Base-by-base conservation (phyloP, 2,888 invertebrate species). In the Eupsilia transversa region DNA sequence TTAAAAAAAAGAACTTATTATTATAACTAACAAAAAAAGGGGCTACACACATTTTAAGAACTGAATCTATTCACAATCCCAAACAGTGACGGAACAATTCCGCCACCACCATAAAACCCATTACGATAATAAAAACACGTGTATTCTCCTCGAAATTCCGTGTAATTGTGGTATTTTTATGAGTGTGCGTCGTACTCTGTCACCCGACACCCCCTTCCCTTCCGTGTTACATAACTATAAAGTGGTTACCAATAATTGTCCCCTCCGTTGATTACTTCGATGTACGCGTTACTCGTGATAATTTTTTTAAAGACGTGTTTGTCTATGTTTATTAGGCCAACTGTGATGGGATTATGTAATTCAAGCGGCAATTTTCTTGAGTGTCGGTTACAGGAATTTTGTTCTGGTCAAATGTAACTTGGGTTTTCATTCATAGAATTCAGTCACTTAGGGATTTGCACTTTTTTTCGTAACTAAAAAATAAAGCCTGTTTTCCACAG, bases 131-230 rank as follows among this genome's bases (percentile, higher is more conserved):
- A 75, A 76, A 82, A 73, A 83, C 84, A 86, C 74, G 83, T 88
- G 83, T 85, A 80, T 71, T 49, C 56, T 67, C 57, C 54, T 77
- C 65, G 20, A 46, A 71, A 81, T 80, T 86, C 72, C 75, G 68
- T 77, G 70, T 88, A 84, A 88, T 88, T 89, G 83, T 72, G 79
- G 82, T 83, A 83, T 85, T 87, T 87, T 84, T 84, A 89, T 74
- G 76, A 87, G 69, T 82, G 54, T 60, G 73, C 74, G 74, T 56
- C 59, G 56, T 64, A 70, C 70, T 77, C 35, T 73, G 74, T 85
- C 82, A 80, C 72, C 63, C 59, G 65, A 49, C 69, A 35, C 66
- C 54, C 70, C 71, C 7, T 49, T 49, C 57, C 68, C 33, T 66
- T 84, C 64, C 89, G 86, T 88, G 88, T 66, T 77, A 30, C 59